phyloP scores from a whole-genome alignment of 92 coral and sea anemone species.

The Galaxea fascicularis region DNA sequence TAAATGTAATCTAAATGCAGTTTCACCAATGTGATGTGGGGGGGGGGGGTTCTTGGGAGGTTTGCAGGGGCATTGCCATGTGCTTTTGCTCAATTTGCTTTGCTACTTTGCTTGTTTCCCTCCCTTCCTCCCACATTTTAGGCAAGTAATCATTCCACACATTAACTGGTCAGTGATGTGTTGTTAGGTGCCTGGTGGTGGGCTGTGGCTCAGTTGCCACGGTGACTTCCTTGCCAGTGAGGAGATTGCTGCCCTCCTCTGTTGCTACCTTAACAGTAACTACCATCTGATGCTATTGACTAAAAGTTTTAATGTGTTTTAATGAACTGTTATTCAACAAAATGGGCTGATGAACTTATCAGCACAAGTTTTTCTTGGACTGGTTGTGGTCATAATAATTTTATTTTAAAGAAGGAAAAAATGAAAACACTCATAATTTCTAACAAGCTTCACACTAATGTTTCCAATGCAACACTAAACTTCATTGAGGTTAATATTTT shows the following conservation, averaged over 20 bases:
- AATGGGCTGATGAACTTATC: no score
- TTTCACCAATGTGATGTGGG: no score
- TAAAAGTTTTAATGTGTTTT: neutral
- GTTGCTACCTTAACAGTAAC: neutral
- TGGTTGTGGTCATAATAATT: no score
- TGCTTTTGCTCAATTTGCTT: neutral
- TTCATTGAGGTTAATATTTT: no score
- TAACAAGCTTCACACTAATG: no score
- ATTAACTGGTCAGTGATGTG: neutral
- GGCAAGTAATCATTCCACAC: neutral
- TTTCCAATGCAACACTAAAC: no score
- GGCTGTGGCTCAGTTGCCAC: conserved; percentile 6
- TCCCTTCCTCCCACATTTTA: neutral
- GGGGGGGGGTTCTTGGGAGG: no score
- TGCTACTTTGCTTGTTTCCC: neutral
- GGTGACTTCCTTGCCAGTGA: conserved; percentile 7
- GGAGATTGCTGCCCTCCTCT: neutral
- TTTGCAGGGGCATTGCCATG: neutral
- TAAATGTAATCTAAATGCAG: no score
- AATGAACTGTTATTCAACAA: no score
- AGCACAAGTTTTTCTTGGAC: no score
- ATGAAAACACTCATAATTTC: no score
- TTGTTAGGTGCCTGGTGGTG: conserved; percentile 4
- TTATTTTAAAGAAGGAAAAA: no score
- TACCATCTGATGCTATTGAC: neutral